A percentile compares a stretch with the other conserved stretches of the same genome.
phyloP scores from a whole-genome alignment of 2,797 vertebrate species.

The Characodon lateralis region DNA sequence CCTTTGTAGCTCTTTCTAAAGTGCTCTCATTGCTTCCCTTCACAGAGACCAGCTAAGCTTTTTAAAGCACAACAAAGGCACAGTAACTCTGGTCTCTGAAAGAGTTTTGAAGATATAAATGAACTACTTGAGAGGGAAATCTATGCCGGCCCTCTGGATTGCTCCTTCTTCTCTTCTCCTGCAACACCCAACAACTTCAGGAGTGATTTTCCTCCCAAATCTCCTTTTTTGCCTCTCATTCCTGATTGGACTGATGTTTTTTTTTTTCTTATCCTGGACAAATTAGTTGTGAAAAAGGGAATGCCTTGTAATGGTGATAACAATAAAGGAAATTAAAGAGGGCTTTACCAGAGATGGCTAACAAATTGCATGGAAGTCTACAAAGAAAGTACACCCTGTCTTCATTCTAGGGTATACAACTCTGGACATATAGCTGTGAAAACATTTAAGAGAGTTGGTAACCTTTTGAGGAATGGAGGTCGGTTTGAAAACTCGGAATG shows the following conservation, averaged over 20 bases:
- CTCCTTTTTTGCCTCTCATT: conserved; percentile 40
- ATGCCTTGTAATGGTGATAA: conserved; percentile 69
- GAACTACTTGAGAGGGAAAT: conserved; percentile 84
- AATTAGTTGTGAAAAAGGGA: conserved; percentile 77
- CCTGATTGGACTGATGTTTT: conserved; percentile 82
- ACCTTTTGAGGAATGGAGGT: neutral
- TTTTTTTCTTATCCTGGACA: conserved; percentile 84
- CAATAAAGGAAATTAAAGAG: conserved; percentile 18
- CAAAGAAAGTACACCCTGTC: neutral
- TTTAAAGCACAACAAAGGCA: conserved; percentile 81
- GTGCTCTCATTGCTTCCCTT: conserved; percentile 81
- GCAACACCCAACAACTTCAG: conserved; percentile 76
- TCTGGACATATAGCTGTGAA: neutral
- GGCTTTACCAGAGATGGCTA: neutral
- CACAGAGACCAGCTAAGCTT: conserved; percentile 78
- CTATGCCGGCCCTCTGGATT: conserved; percentile 70
- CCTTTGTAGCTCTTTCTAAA: conserved; percentile 87
- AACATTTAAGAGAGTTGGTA: neutral
- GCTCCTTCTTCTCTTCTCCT: conserved; percentile 58
- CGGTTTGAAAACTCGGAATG: neutral
- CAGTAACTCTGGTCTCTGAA: conserved; percentile 82
- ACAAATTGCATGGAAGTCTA: neutral
- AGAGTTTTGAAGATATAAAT: conserved; percentile 86
- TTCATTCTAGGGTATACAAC: neutral
- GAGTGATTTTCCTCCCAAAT: conserved; percentile 77